Conservation (phyloP, 2,797 vertebrate species). For the Neopelma chrysocephalum region DNA sequence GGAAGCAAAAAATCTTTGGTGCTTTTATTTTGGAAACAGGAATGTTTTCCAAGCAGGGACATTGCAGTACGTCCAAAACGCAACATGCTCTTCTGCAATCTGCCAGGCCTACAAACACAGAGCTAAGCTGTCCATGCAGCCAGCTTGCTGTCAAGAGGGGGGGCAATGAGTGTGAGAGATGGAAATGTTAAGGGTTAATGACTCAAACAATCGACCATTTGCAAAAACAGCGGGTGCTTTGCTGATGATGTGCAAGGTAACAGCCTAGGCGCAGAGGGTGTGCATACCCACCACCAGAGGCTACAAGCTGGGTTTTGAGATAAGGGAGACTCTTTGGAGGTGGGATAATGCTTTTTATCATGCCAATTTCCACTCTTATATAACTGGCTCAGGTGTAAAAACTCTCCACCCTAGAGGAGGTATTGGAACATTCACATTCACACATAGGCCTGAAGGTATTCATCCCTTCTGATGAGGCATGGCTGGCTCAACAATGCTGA, state of each 20-base stretch:
- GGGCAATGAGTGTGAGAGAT: neutral
- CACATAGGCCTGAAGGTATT: neutral
- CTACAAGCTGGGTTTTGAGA: neutral
- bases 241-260: neutral
- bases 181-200: neutral
- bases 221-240: neutral
- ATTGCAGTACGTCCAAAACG: neutral
- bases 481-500: neutral
- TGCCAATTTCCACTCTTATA: neutral
- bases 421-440: neutral
- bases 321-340: neutral
- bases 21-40: neutral
- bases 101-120: neutral
- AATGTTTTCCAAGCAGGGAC: neutral
- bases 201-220: neutral
- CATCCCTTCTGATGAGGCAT: neutral
- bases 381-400: neutral
- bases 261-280: neutral
- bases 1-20: neutral
- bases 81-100: neutral
- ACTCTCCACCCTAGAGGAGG: too few relatives aligned
- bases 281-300: neutral
- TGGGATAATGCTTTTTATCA: neutral
- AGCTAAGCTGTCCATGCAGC: neutral
- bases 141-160: neutral